These are phyloP conservation scores for Pseudomyrmex cubaensis DNA, from an alignment of 1,140 invertebrate genomes.

Conservation along the genomic window DNA sequence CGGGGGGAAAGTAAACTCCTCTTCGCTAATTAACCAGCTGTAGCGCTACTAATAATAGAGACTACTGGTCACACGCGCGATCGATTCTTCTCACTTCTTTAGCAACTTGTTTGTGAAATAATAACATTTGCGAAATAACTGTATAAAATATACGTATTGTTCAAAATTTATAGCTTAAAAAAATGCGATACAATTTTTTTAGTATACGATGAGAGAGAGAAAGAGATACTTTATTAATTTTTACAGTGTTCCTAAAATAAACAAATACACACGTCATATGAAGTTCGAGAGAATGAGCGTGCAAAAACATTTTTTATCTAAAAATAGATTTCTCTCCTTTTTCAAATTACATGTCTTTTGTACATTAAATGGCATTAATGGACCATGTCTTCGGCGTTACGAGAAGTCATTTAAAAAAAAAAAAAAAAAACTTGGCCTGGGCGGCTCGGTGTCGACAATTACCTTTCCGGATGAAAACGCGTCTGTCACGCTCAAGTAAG, in stretches of 20 bases:
- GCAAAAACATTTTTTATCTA: too few species aligned
- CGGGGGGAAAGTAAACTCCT: conserved; percentile 25
- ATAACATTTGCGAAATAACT: not conserved
- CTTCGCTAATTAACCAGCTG: conserved; percentile 34
- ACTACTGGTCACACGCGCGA: conserved; percentile 31
- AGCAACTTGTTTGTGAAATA: conserved; percentile 5
- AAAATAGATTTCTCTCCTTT: too few species aligned
- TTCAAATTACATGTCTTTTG: not conserved
- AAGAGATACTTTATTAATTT: too few species aligned
- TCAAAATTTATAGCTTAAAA: not conserved
- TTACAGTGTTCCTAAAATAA: too few species aligned
- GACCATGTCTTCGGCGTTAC: not conserved
- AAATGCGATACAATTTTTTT: too few species aligned
- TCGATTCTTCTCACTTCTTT: conserved; percentile 14
- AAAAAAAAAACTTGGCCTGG: not conserved
- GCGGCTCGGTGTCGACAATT: conserved; percentile 38
- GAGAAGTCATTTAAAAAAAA: conserved; percentile 36
- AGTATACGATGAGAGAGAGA: too few species aligned
- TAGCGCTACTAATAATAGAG: not conserved
- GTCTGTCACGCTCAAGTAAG: conserved; percentile 57
- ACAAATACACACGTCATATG: too few species aligned
- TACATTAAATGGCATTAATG: not conserved
- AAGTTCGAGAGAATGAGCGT: too few species aligned
- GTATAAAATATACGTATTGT: not conserved
- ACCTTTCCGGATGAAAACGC: conserved; percentile 55